A percentile compares a stretch with the other conserved stretches of the same genome.
phyloP scores from a whole-genome alignment of 2,113 vertebrate genomes.

The Panthera leo region DNA sequence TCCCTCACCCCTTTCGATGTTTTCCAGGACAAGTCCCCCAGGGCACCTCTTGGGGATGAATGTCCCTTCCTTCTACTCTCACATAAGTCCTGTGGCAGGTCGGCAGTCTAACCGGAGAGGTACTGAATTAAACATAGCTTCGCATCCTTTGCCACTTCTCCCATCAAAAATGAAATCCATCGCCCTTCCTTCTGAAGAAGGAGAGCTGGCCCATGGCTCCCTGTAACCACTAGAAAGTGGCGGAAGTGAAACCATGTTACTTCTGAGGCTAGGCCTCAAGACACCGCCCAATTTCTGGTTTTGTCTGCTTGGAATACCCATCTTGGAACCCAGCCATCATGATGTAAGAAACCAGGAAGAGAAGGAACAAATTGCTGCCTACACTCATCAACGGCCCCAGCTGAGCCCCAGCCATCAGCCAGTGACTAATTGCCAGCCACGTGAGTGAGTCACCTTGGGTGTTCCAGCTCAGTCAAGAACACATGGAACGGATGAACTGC shows the following conservation, averaged over 20 bases:
- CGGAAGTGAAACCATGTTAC: background rate
- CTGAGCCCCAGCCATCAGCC: background rate
- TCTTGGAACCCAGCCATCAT: background rate
- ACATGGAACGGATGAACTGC: background rate
- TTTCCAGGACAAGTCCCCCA: background rate
- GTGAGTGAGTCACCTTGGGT: background rate
- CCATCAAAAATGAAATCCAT: background rate
- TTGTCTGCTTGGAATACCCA: background rate
- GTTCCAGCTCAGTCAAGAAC: background rate
- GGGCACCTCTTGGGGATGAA: background rate
- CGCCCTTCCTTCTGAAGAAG: background rate
- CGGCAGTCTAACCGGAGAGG: background rate
- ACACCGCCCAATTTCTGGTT: background rate
- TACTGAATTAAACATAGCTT: background rate
- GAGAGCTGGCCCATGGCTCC: background rate
- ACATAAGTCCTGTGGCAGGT: fast-evolving
- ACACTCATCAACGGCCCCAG: background rate
- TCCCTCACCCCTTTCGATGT: background rate
- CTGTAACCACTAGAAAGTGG: background rate
- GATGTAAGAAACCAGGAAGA: background rate
- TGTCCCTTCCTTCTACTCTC: background rate
- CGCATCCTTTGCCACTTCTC: background rate
- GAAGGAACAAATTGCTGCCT: background rate
- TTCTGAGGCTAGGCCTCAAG: background rate
- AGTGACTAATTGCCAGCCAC: background rate